Percentiles rank a stretch among this genome's conserved stretches.
phyloP scores from a whole-genome alignment of 1,140 invertebrate species.

The Bombus polaris region DNA sequence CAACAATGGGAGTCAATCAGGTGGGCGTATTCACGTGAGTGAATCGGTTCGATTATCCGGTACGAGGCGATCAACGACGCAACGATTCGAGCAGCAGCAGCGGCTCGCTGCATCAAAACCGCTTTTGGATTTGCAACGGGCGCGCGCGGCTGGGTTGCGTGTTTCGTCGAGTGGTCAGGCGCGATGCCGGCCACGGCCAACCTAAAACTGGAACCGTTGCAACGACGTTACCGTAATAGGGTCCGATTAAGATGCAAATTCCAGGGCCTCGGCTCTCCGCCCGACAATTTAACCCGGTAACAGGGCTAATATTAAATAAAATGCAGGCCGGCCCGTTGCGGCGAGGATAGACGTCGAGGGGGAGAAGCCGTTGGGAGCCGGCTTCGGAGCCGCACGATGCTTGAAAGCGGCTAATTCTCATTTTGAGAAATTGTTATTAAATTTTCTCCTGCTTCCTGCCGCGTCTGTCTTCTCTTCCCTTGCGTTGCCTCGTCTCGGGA shows the following conservation, averaged over 20 bases:
- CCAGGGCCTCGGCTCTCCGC: constrained; percentile 65
- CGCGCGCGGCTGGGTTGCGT: not conserved
- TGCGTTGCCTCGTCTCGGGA: not conserved
- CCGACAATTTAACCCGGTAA: constrained; percentile 77
- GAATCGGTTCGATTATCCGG: constrained; percentile 80
- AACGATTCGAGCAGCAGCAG: not conserved
- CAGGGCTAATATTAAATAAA: constrained; percentile 77
- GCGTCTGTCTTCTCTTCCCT: constrained; percentile 42
- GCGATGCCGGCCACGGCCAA: constrained; percentile 37
- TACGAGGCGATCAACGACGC: constrained; percentile 64
- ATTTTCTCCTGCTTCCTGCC: constrained; percentile 61
- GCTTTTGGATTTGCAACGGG: constrained; percentile 55
- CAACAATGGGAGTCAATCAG: constrained; percentile 81
- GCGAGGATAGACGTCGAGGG: not conserved
- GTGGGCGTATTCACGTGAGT: constrained; percentile 71
- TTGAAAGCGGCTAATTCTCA: constrained; percentile 77
- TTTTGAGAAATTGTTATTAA: constrained; percentile 78
- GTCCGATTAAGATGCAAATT: constrained; percentile 82
- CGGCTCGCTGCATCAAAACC: constrained; percentile 44
- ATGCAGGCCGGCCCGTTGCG: constrained; percentile 52
- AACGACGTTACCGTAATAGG: constrained; percentile 79
- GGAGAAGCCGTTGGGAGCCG: constrained; percentile 21
- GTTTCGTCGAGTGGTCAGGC: constrained; percentile 54
- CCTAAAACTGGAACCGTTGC: constrained; percentile 56
- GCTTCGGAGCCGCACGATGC: constrained; percentile 38